phyloP scores from a whole-genome alignment of 2,888 invertebrate species.

The Drosophila multiciliata region DNA sequence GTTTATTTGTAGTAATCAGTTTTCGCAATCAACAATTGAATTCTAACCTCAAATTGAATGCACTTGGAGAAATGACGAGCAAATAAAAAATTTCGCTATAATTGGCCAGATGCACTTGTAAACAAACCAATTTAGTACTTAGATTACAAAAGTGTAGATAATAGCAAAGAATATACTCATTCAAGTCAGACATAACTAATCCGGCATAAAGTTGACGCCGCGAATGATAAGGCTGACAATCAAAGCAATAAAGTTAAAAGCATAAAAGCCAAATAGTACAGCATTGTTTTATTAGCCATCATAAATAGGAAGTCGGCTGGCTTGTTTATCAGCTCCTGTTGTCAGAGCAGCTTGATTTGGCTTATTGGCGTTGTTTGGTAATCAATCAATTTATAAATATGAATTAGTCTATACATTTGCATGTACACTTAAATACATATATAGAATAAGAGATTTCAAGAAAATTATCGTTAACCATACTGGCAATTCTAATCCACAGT shows the following conservation, averaged over 20 bases:
- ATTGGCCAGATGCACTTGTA: constrained; percentile 2
- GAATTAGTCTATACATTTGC: constrained; percentile 20
- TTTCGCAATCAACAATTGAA: background rate
- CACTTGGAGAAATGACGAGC: background rate
- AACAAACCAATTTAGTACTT: constrained; percentile 25
- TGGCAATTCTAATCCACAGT: constrained; percentile 27
- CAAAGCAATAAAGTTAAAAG: constrained; percentile 35
- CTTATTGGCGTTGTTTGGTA: constrained; percentile 6
- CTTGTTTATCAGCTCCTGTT: constrained; percentile 24
- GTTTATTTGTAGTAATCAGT: background rate
- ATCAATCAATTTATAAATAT: constrained; percentile 44
- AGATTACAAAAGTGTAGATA: constrained; percentile 11
- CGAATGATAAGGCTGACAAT: constrained; percentile 38
- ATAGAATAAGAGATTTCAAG: constrained; percentile 2
- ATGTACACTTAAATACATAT: background rate
- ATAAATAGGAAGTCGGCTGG: constrained; percentile 21
- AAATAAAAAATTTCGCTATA: background rate
- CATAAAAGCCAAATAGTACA: constrained; percentile 12
- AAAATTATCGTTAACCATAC: constrained; percentile 1
- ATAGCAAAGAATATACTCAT: constrained; percentile 12
- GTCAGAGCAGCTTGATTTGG: background rate
- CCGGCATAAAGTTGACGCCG: constrained; percentile 27
- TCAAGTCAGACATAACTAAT: constrained; percentile 24
- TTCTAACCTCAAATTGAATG: background rate
- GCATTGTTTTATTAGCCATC: constrained; percentile 13